These are phyloP conservation scores for Myotis lucifugus DNA, from an alignment of 2,113 vertebrate species.

Conservation along the genomic window DNA sequence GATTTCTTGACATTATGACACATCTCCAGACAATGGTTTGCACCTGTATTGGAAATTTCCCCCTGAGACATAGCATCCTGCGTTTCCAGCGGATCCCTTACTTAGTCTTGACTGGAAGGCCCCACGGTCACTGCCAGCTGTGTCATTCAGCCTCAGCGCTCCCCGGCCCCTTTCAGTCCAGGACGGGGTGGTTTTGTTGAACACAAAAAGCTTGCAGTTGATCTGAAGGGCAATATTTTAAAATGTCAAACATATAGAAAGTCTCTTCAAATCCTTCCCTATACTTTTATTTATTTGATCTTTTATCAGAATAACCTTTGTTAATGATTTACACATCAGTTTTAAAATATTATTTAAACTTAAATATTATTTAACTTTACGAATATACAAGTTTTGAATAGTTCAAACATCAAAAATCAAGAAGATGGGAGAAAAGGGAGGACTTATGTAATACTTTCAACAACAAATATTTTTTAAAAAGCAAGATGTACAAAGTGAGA, in stretches of 20 bases:
- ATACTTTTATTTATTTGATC: not conserved
- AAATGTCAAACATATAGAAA: slow-evolving; percentile 39
- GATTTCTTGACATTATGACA: not conserved
- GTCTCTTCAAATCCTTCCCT: slow-evolving; percentile 31
- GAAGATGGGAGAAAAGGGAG: not conserved
- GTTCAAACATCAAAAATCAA: slow-evolving; percentile 32
- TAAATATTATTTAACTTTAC: slow-evolving; percentile 54
- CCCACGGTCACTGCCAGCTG: slow-evolving; percentile 79
- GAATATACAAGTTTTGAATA: not conserved
- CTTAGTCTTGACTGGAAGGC: slow-evolving; percentile 89
- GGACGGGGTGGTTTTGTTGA: slow-evolving; percentile 85
- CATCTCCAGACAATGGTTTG: not conserved
- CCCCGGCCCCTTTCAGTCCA: slow-evolving; percentile 91
- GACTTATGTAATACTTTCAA: no score
- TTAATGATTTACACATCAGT: not conserved
- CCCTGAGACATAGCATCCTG: not conserved
- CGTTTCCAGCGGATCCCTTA: slow-evolving; percentile 72
- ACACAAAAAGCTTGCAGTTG: slow-evolving; percentile 89
- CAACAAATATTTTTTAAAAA: not conserved
- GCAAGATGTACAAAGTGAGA: not conserved
- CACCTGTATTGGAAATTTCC: not conserved
- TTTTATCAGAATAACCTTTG: slow-evolving; percentile 21
- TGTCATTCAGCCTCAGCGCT: slow-evolving; percentile 88
- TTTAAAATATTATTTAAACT: slow-evolving; percentile 52
- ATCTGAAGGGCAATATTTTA: slow-evolving; percentile 84